Conservation (phyloP, 2,113 vertebrate species). For the Caranx melampygus region DNA sequence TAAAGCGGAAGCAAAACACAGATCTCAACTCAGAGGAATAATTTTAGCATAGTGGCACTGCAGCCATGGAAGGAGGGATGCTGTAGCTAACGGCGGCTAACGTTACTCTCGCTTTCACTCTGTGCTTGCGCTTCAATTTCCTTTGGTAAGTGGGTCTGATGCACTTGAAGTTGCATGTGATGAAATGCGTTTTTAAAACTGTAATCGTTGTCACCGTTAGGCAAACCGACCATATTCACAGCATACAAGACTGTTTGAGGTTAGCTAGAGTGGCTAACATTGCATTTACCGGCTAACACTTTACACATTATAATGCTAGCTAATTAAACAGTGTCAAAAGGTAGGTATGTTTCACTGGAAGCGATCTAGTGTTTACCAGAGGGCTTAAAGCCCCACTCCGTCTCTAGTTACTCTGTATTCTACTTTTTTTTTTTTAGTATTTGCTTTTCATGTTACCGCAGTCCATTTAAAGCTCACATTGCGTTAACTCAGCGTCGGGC, state of each 20-base stretch:
- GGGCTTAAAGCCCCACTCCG: neutral
- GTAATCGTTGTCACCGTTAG: rapidly evolving
- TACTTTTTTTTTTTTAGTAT: neutral
- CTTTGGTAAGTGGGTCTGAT: neutral
- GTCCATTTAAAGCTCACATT: neutral
- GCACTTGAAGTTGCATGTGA: neutral
- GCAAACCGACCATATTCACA: neutral
- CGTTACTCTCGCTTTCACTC: neutral
- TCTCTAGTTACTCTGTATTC: neutral
- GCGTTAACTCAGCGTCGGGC: neutral
- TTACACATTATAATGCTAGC: slow-evolving; percentile 10
- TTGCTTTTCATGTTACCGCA: neutral
- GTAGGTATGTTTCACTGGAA: neutral
- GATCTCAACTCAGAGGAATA: neutral
- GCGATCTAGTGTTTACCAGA: neutral
- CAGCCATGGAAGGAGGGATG: neutral
- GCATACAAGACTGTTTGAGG: neutral
- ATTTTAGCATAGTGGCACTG: neutral
- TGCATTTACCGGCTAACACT: slow-evolving; percentile 15
- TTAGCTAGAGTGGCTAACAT: slow-evolving; percentile 10
- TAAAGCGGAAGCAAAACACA: neutral
- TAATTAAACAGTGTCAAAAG: neutral
- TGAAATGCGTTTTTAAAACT: neutral
- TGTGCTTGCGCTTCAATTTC: neutral
- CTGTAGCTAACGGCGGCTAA: slow-evolving; percentile 45